Conservation (phyloP, 2,113 vertebrate species). For the Perca flavescens region DNA sequence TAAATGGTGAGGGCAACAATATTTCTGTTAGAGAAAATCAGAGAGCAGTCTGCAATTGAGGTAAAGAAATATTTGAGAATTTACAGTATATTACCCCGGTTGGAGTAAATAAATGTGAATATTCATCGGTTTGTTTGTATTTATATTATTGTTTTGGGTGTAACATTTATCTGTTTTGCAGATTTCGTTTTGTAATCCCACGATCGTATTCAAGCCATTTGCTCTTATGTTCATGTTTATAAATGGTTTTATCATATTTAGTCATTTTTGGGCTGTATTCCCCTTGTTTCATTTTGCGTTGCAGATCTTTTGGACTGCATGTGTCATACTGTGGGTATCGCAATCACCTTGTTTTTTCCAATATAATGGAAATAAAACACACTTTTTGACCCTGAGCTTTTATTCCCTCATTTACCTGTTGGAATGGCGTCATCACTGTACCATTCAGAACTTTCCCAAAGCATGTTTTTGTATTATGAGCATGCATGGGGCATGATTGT, state of each 20-base stretch:
- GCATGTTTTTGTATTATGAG: conserved; percentile 13
- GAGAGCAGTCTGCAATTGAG: not conserved
- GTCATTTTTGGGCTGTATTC: conserved; percentile 17
- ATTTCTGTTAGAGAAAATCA: not conserved
- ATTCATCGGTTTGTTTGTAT: conserved; percentile 18
- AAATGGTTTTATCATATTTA: conserved; percentile 13
- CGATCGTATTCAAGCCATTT: conserved; percentile 23
- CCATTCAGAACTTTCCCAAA: conserved; percentile 20
- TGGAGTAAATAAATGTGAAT: conserved; percentile 31
- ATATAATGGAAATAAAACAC: conserved; percentile 74
- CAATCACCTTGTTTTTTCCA: conserved; percentile 37
- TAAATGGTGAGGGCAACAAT: not conserved
- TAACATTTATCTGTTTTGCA: conserved; percentile 43
- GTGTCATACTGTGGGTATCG: conserved; percentile 49
- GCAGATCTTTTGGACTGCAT: conserved; percentile 32
- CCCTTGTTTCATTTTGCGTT: conserved; percentile 50
- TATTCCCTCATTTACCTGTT: conserved; percentile 63
- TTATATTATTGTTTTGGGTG: conserved; percentile 23
- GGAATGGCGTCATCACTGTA: conserved; percentile 55
- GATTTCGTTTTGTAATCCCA: not conserved
- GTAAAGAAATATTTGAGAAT: conserved; percentile 48
- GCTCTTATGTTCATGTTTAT: conserved; percentile 32
- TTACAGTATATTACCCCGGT: conserved; percentile 22
- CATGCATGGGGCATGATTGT: conserved; percentile 3
- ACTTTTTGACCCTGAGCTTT: conserved; percentile 42